Evolutionary conservation across 1,140 invertebrate species (phyloP).

Genomic region (Caerostris darwini): DNA sequence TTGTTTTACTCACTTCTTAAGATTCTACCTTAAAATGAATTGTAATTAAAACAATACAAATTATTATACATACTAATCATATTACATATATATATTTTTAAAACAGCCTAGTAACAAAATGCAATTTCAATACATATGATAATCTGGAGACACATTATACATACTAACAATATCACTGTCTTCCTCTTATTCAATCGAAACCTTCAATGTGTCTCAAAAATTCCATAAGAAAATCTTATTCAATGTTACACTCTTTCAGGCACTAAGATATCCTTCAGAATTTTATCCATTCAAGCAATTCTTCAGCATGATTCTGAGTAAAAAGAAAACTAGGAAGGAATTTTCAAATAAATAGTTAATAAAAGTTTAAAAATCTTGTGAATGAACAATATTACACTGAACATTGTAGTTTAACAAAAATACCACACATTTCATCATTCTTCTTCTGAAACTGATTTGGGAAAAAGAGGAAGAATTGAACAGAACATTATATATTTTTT

Average conservation of each 20-base stretch:
- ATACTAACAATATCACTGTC: not conserved
- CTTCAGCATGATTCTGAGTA: not conserved
- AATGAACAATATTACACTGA: slow-evolving; percentile 41
- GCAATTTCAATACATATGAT: not conserved
- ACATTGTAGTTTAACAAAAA: slow-evolving; percentile 70
- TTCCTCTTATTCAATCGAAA: not conserved
- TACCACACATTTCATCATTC: slow-evolving; percentile 52
- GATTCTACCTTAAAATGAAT: too few species aligned
- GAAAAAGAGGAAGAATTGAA: slow-evolving; percentile 45
- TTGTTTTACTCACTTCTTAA: too few species aligned
- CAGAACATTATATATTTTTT: slow-evolving; percentile 7
- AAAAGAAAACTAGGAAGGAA: slow-evolving; percentile 33
- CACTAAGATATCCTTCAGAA: slow-evolving; percentile 75
- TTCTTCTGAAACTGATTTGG: slow-evolving; percentile 26
- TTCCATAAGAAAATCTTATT: slow-evolving; percentile 59
- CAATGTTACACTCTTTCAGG: slow-evolving; percentile 64
- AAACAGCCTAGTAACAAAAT: not conserved
- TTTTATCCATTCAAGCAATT: slow-evolving; percentile 4
- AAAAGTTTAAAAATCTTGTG: slow-evolving; percentile 54
- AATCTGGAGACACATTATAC: not conserved
- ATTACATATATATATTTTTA: not conserved
- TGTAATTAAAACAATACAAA: not conserved
- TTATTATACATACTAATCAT: not conserved
- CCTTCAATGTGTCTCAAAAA: not conserved
- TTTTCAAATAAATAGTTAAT: slow-evolving; percentile 47